Base-by-base conservation (phyloP, 2,797 vertebrate species). In the Xerus rutilus region DNA sequence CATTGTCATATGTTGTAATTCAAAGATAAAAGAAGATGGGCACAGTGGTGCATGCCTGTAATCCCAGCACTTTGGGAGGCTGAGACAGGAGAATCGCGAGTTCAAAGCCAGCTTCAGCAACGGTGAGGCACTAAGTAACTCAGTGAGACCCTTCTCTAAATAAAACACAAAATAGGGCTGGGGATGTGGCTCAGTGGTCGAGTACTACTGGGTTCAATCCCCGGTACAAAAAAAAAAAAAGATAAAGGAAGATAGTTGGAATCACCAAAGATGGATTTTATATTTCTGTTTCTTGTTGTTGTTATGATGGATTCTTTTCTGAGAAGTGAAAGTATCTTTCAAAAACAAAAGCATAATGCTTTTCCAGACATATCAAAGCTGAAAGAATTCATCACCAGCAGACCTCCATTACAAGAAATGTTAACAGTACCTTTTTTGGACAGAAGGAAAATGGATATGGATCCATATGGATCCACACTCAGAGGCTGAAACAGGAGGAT, bases 301-400 rank as follows among this genome's bases (percentile, higher is more conserved):
- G 23, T 72, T 72, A 12, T 52, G 57, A 64, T 79, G 20, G 35
- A 62, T 52, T 39, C 12, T 85, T 94, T 93, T 77, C 32, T 89
- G 74, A 89, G 59, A 89, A 89, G 76, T 72, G 35, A 65, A 92
- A 85, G 59, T 45, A 32, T 65, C 45, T 95, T 88, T 93, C n/a
- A 94, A 86, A 90, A 93, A 25, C 32, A 47, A 90, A 95, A 23
- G 25, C 59, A 85, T 89, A 91, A 95, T 70, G 78, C 54, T 52
- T 86, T 78, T 65, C 81, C 59, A 81, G 39, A 43, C 35, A 62
- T 82, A 47, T 28, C 65, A 59, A 62, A 17, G 43, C 18, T 77
- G 15, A 86, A 93, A 59, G 57, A 86, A 57, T 89, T 78, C 28
- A 89, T 35, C 23, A 67, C n/a, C 70, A 72, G 49, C 49, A 83